Evolutionary conservation across 92 coral and sea anemone species (phyloP).

Genomic region (Epizoanthus rinbou): DNA sequence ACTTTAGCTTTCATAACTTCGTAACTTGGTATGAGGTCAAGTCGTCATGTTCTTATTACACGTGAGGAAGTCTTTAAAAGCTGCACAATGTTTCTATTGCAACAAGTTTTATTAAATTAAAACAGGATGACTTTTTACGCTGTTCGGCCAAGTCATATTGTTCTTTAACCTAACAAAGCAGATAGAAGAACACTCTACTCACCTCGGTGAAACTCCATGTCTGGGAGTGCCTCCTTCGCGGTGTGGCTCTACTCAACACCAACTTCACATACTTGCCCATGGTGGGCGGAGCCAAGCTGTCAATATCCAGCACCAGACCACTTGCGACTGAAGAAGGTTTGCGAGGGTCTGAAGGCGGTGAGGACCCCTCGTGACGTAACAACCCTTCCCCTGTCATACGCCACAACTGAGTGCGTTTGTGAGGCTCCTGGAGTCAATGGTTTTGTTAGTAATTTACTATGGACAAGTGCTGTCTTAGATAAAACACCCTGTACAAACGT

Average conservation of each 20-base stretch:
- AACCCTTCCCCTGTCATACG: slow-evolving; percentile 91
- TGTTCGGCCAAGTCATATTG: no score
- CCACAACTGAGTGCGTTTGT: slow-evolving; percentile 97
- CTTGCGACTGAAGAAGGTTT: slow-evolving; percentile 84
- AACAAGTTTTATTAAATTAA: no score
- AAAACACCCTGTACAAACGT: no score
- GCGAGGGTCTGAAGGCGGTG: slow-evolving; percentile 87
- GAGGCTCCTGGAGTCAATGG: slow-evolving; percentile 70
- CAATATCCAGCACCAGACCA: slow-evolving; percentile 95
- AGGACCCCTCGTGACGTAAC: slow-evolving; percentile 94
- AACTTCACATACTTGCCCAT: slow-evolving; percentile 84
- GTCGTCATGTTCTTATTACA: no score
- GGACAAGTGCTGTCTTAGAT: no score
- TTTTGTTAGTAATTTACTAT: no score
- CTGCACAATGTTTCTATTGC: no score
- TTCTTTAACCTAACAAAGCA: no score
- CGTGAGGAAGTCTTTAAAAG: no score
- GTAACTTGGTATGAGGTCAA: no score
- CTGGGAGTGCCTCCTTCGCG: slow-evolving; percentile 86
- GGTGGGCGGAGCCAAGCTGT: slow-evolving; percentile 91
- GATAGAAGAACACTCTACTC: neutral
- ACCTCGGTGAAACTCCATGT: slow-evolving; percentile 98
- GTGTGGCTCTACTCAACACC: slow-evolving; percentile 87
- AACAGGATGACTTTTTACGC: no score
- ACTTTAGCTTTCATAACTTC: no score